These are phyloP conservation scores for Clepsis dumicolana DNA, from an alignment of 2,888 invertebrate species.

Conservation along the genomic window DNA sequence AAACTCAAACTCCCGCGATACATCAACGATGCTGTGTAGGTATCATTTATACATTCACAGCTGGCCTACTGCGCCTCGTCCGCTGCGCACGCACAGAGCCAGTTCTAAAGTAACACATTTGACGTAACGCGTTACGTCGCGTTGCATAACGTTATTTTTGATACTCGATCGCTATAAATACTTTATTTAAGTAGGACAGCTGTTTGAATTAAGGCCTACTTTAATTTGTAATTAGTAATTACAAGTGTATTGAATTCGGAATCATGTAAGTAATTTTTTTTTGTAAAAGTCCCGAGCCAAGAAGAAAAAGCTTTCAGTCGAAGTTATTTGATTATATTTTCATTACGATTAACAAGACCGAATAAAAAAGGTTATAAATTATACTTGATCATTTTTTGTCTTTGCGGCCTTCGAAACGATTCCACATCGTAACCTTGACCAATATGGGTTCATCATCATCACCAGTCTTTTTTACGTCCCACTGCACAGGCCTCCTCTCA, in stretches of 20 bases:
- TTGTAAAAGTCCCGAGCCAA: too few relatives aligned
- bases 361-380: too few relatives aligned
- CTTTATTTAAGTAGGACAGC: slow-evolving; percentile 24
- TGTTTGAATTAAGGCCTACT: slow-evolving; percentile 6
- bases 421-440: too few relatives aligned
- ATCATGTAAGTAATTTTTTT: not conserved
- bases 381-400: too few relatives aligned
- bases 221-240: not conserved
- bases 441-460: too few relatives aligned
- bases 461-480: too few relatives aligned
- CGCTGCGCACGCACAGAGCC: slow-evolving; percentile 7
- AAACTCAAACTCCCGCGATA: too few relatives aligned
- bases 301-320: too few relatives aligned
- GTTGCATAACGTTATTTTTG: slow-evolving; percentile 32
- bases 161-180: slow-evolving; percentile 26
- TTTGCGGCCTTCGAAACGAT: too few relatives aligned
- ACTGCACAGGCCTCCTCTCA: too few relatives aligned
- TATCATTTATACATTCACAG: not conserved
- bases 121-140: slow-evolving; percentile 33
- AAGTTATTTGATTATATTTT: too few relatives aligned
- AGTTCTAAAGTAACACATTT: slow-evolving; percentile 34
- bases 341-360: not conserved
- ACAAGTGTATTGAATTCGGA: not conserved
- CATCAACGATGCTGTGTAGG: not conserved
- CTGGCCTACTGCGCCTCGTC: slow-evolving; percentile 5